Evolutionary conservation across 2,888 invertebrate species (phyloP).

Genomic region (Tetranychus piercei): DNA sequence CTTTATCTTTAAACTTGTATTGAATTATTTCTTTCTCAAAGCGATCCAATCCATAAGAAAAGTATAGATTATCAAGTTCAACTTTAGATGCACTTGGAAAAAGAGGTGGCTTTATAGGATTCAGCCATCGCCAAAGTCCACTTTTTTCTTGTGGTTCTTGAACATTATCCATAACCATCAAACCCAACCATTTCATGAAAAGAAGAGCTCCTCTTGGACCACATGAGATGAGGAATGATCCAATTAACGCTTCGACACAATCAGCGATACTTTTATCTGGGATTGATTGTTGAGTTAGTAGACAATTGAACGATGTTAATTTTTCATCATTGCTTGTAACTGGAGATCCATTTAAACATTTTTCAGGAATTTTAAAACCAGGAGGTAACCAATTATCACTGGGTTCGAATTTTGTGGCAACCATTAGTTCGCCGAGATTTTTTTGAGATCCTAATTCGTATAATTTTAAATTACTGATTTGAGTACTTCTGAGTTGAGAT

Average conservation of each 20-base stretch:
- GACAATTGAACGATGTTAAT: not conserved
- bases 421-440: conserved; percentile 80
- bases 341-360: not conserved
- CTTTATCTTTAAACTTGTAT: conserved; percentile 68
- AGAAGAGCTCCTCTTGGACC: conserved; percentile 78
- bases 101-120: conserved; percentile 66
- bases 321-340: conserved; percentile 1
- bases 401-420: conserved; percentile 95
- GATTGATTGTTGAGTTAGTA: conserved; percentile 86
- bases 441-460: conserved; percentile 77
- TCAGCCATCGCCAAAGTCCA: conserved; percentile 47
- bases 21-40: conserved; percentile 51
- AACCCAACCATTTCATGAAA: conserved; percentile 95
- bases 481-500: conserved; percentile 86
- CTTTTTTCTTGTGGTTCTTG: conserved; percentile 2
- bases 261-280: conserved; percentile 97
- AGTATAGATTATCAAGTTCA: conserved; percentile 36
- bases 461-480: conserved; percentile 67
- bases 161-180: conserved; percentile 51
- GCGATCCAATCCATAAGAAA: conserved; percentile 48
- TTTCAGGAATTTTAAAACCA: conserved; percentile 59
- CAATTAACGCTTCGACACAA: conserved; percentile 93
- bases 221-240: conserved; percentile 83
- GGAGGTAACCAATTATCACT: conserved; percentile 99
- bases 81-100: conserved; percentile 22